Percentiles rank a stretch among this genome's conserved stretches.
Evolutionary conservation across 2,888 invertebrate species (phyloP).

Genomic region (Machimus rusticus): DNA sequence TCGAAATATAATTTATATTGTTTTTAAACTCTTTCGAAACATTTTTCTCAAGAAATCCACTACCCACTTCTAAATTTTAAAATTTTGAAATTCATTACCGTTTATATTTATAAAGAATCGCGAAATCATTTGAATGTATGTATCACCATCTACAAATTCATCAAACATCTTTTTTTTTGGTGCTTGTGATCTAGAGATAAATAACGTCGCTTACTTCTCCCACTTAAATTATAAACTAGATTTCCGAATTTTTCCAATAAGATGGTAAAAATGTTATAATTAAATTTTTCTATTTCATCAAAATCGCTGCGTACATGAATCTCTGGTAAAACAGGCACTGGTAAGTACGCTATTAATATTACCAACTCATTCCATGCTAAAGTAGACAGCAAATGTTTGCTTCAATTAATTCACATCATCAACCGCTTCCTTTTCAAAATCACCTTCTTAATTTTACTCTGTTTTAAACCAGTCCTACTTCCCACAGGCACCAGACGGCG

Average conservation of each 20-base stretch:
- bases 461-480: neutral
- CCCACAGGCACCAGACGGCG: conserved; percentile 92
- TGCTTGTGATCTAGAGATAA: neutral
- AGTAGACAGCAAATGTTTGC: neutral
- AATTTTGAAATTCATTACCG: too few relatives aligned
- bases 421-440: neutral
- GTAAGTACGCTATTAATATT: conserved; percentile 5
- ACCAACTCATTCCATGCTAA: neutral
- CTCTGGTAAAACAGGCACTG: conserved; percentile 1
- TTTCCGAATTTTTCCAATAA: neutral
- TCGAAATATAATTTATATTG: too few relatives aligned
- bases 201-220: neutral
- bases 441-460: neutral
- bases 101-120: neutral
- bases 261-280: neutral
- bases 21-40: too few relatives aligned
- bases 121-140: neutral
- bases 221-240: neutral
- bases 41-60: too few relatives aligned
- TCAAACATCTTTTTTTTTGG: neutral
- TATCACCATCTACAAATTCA: too few relatives aligned
- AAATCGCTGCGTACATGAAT: neutral
- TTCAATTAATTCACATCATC: conserved; percentile 23
- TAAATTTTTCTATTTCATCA: conserved; percentile 22
- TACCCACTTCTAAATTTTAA: too few relatives aligned